Conservation (phyloP, 2,113 vertebrate species). For the Anoplopoma fimbria region DNA sequence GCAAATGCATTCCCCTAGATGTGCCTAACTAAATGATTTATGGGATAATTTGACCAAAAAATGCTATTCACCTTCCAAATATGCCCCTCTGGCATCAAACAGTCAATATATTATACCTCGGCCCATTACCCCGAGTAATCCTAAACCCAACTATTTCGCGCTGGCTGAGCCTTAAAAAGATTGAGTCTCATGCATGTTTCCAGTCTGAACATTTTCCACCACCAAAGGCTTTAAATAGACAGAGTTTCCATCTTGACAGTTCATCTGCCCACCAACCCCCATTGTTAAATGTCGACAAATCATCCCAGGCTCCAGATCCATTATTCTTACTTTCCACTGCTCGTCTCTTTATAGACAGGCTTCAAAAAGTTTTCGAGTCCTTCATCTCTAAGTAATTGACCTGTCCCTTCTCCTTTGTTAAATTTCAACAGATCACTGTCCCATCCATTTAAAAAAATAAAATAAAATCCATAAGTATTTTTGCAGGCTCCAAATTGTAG, state of each 20-base stretch:
- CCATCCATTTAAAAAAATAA: conserved; percentile 54
- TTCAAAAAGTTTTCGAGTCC: conserved; percentile 64
- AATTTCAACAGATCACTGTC: conserved; percentile 60
- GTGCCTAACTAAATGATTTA: conserved; percentile 58
- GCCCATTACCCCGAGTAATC: conserved; percentile 64
- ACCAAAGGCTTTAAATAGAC: conserved; percentile 77
- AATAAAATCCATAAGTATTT: conserved; percentile 54
- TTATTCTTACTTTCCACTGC: conserved; percentile 72
- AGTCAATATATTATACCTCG: conserved; percentile 61
- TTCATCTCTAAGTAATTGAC: conserved; percentile 64
- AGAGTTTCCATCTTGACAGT: conserved; percentile 78
- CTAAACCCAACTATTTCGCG: conserved; percentile 65
- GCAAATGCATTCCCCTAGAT: conserved; percentile 35
- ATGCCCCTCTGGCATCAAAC: conserved; percentile 57
- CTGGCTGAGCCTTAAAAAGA: conserved; percentile 61
- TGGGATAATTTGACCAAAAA: conserved; percentile 61
- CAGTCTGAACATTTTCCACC: conserved; percentile 73
- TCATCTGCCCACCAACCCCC: conserved; percentile 74
- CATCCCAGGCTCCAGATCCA: conserved; percentile 60
- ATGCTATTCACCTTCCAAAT: conserved; percentile 50
- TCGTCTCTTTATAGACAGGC: conserved; percentile 61
- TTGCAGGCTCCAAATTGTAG: conserved; percentile 56
- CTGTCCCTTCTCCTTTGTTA: conserved; percentile 58
- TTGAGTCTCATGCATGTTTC: conserved; percentile 71
- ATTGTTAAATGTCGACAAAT: conserved; percentile 77